Base-by-base conservation (phyloP, 2,113 vertebrate genomes). In the Donacobius atricapilla region DNA sequence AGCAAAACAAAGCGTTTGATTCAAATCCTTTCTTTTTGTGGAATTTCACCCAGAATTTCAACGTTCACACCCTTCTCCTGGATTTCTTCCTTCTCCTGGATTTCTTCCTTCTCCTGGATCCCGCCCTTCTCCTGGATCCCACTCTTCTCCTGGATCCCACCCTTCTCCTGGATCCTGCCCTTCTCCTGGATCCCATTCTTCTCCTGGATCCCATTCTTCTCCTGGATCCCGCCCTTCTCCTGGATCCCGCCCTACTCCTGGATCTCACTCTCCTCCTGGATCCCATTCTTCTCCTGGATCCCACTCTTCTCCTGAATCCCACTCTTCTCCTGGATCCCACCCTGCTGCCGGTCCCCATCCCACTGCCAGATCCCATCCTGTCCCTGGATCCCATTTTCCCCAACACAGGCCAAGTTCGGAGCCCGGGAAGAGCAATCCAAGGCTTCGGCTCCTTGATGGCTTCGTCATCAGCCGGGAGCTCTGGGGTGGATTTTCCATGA, bases 291-390 rank as follows among this genome's bases (percentile, higher is more conserved):
- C 28, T 39, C 47, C 40, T 13, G 11, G 24, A 25, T 28, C 14
- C 35, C n/a, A 15, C 1, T 24, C 4, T 33, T 3, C 16, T 20
- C 17, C 47, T 6, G 47, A 20, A 23, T 31, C 21, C 30, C 63
- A 23, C 8, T 15, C 18, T 5, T 2, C 5, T 23, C 1, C 19
- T 15, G 23, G 33, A 13, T 25, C 31, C 6, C 31, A 44, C 8
- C 11, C 48, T 27, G 24, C n/a, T n/a, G n/a, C n/a, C n/a, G n/a
- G n/a, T n/a, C n/a, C n/a, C n/a, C n/a, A n/a, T n/a, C n/a, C n/a
- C n/a, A n/a, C n/a, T n/a, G n/a, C n/a, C n/a, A n/a, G n/a, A n/a
- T n/a, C n/a, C n/a, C n/a, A 27, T 22, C 17, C 51, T 27, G 3
- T 24, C 14, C 18, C 53, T 76, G 57, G 35, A 50, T 40, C 35